phyloP scores from a whole-genome alignment of 2,113 vertebrate species.

The Apeltes quadracus region DNA sequence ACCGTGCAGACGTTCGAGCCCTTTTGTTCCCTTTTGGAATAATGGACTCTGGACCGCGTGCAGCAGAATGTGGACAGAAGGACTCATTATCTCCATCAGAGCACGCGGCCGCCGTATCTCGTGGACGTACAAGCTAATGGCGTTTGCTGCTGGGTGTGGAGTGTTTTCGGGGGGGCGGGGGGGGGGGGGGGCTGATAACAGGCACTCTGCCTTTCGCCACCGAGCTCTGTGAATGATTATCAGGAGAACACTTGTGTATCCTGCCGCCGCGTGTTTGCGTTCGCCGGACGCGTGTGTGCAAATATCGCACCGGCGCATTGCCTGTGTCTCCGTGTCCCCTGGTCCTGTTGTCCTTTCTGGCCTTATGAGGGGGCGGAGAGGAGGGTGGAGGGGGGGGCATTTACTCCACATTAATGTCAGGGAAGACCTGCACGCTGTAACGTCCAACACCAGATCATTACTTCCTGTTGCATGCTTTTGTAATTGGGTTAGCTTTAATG shows the following conservation, averaged over 20 bases:
- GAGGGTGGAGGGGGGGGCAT: no score
- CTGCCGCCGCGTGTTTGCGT: constrained; percentile 54
- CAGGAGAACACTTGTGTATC: constrained; percentile 58
- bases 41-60: constrained; percentile 43
- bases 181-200: constrained; percentile 58
- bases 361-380: no score
- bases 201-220: constrained; percentile 60
- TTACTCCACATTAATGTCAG: constrained; percentile 11
- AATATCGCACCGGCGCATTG: not conserved
- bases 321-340: not conserved
- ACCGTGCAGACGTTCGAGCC: constrained; percentile 45
- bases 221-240: constrained; percentile 66
- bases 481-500: constrained; percentile 34
- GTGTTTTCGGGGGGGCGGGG: constrained; percentile 47
- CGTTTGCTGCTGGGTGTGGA: constrained; percentile 52
- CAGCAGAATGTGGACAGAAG: constrained; percentile 38
- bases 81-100: constrained; percentile 69
- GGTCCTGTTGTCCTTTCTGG: no score
- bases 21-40: constrained; percentile 58
- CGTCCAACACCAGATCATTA: not conserved
- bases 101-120: constrained; percentile 62
- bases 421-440: not conserved
- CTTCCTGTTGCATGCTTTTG: constrained; percentile 18
- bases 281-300: constrained; percentile 33
- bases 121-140: constrained; percentile 67